These are phyloP conservation scores for Pseudonaja textilis DNA, from an alignment of 2,113 vertebrate species.

Conservation along the genomic window DNA sequence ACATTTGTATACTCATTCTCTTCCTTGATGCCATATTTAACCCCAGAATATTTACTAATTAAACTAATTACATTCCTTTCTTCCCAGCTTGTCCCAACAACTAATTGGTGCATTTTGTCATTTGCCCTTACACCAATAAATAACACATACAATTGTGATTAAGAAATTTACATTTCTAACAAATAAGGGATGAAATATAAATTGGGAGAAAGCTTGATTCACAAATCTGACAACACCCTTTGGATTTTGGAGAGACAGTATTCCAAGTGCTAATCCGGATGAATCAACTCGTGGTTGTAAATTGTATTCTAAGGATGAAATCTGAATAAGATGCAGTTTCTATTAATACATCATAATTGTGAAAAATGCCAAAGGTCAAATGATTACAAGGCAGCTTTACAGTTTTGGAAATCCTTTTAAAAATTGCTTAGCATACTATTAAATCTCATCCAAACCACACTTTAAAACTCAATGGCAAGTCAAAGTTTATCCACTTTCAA, in stretches of 20 bases:
- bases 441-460: background rate
- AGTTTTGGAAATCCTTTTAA: background rate
- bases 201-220: slow-evolving; percentile 36
- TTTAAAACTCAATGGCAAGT: background rate
- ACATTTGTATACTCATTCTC: slow-evolving; percentile 51
- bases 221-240: slow-evolving; percentile 34
- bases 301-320: background rate
- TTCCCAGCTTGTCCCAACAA: slow-evolving; percentile 50
- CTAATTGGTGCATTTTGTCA: slow-evolving; percentile 53
- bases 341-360: slow-evolving; percentile 17
- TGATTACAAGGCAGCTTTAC: background rate
- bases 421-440: background rate
- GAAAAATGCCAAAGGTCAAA: background rate
- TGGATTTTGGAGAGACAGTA: slow-evolving; percentile 30
- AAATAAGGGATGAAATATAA: slow-evolving; percentile 46
- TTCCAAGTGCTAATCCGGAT: slow-evolving; percentile 28
- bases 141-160: slow-evolving; percentile 37
- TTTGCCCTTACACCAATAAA: slow-evolving; percentile 56
- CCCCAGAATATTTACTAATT: slow-evolving; percentile 61
- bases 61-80: slow-evolving; percentile 62
- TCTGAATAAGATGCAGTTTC: slow-evolving; percentile 23
- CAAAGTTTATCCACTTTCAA: background rate
- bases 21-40: slow-evolving; percentile 52
- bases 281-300: slow-evolving; percentile 12
- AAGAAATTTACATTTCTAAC: slow-evolving; percentile 34